Percentiles rank a stretch among this genome's conserved stretches.
Conservation (phyloP, 2,797 vertebrate genomes). For the Chanos chanos region DNA sequence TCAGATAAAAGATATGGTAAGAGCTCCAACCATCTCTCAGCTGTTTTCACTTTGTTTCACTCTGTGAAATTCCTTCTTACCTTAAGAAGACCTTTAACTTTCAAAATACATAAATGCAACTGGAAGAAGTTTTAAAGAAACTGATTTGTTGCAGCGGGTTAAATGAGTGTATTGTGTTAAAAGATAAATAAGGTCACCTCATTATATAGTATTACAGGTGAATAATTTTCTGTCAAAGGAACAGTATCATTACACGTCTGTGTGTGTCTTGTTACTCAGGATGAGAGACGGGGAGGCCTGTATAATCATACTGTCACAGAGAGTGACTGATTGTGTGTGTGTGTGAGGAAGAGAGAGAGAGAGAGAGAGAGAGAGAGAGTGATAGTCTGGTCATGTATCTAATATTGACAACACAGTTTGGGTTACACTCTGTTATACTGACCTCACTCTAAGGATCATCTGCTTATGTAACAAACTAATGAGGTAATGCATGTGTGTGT, state of each 20-base stretch:
- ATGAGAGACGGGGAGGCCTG: background rate
- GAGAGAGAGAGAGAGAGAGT: too few relatives aligned
- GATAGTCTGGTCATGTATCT: constrained; percentile 3
- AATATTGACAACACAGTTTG: constrained; percentile 18
- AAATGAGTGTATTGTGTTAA: background rate
- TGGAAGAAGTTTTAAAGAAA: too few relatives aligned
- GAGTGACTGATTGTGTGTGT: background rate
- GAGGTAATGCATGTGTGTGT: background rate
- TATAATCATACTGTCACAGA: too few relatives aligned
- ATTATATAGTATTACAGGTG: too few relatives aligned
- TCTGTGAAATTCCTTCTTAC: too few relatives aligned
- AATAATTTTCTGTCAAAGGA: background rate
- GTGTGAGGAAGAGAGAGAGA: background rate
- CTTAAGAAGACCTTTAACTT: too few relatives aligned
- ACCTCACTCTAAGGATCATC: background rate
- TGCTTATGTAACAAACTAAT: background rate
- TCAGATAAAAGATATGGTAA: constrained; percentile 98
- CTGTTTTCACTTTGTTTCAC: background rate
- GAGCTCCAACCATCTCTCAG: constrained; percentile 36
- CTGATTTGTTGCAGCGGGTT: too few relatives aligned
- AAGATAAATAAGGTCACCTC: background rate
- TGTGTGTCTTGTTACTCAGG: constrained; percentile 50
- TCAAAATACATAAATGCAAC: too few relatives aligned
- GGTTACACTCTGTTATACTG: constrained; percentile 11
- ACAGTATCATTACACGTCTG: constrained; percentile 52